Evolutionary conservation across 2,113 vertebrate genomes (phyloP), one percentile per base, ranked within the genome.

Genomic region (Aplodontia rufa): DNA sequence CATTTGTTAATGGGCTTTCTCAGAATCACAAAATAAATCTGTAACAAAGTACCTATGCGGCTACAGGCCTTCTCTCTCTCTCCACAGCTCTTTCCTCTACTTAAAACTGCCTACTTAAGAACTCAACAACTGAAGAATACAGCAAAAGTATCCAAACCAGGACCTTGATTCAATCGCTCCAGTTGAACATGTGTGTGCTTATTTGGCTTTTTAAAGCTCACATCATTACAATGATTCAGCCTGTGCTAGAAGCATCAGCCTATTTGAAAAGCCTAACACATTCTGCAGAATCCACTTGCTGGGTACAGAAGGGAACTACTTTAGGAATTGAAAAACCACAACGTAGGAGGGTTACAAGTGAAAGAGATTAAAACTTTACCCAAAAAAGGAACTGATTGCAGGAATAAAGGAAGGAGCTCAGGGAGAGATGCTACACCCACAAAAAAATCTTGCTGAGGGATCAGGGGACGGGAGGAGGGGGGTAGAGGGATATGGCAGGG

Each of bases 261-360:
- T 51, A 91, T 92, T 95, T n/a, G 0, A 47, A 72, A 91, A 74
- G 30, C 37, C 22, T 11, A n/a, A 13, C 16, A 40, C n/a, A 60
- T 55, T 90, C 45, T 89, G 58, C 87, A 80, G 35, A 97, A 62
- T 69, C 30, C 35, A 84, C 51, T 81, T 96, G 45, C 69, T 87
- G 37, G 75, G 22, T 32, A 35, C 2, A 78, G 58, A 88, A 45
- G 8, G 37, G 49, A 87, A 92, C 51, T 72, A 35, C 16, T 60
- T 69, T 45, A 71, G 51, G n/a, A 95, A 83, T 3, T 47, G 71
- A 75, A 93, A 96, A 88, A 20, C 20, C 26, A 71, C 1, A 74
- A 32, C 10, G 5, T 62, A 64, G 10, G n/a, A 80, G 8, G 85
- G 91, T 45, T 62, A 62, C 3, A 51, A 83, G 66, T n/a, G 49